Conservation (phyloP, 2,888 invertebrate species). For the Alloplasta piceator region DNA sequence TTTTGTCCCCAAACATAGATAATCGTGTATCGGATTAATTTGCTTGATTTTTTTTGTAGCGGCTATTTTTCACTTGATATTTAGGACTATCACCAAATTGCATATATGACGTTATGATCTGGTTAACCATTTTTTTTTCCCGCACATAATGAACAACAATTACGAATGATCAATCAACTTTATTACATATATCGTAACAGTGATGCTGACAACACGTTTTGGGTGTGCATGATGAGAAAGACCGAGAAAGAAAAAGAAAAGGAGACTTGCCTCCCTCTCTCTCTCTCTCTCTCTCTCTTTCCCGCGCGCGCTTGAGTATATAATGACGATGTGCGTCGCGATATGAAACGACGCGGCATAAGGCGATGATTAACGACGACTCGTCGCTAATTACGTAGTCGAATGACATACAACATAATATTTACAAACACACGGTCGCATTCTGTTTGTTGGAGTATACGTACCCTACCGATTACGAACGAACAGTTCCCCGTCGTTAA, state of each 20-base stretch:
- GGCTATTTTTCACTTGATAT: no score
- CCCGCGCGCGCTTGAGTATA: no score
- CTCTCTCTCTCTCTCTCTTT: neutral
- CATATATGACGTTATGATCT: no score
- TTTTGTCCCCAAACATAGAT: no score
- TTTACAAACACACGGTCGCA: neutral
- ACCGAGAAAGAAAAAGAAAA: neutral
- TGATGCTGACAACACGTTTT: no score
- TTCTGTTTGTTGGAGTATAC: neutral
- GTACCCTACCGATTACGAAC: neutral
- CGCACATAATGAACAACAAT: no score
- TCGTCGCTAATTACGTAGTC: constrained; percentile 71
- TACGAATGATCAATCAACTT: no score
- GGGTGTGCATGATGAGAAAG: neutral
- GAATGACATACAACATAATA: constrained; percentile 59
- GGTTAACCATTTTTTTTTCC: no score
- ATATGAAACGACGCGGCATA: constrained; percentile 49
- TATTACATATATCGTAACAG: no score
- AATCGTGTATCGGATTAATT: no score
- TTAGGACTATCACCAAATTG: no score
- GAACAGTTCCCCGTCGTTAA: neutral
- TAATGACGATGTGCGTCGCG: neutral
- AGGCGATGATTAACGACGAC: constrained; percentile 71
- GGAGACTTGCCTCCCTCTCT: neutral
- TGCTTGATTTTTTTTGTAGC: no score